Evolutionary conservation across 2,797 vertebrate genomes (phyloP), one percentile per base, ranked within the genome.

Genomic region (Acanthornis magna): DNA sequence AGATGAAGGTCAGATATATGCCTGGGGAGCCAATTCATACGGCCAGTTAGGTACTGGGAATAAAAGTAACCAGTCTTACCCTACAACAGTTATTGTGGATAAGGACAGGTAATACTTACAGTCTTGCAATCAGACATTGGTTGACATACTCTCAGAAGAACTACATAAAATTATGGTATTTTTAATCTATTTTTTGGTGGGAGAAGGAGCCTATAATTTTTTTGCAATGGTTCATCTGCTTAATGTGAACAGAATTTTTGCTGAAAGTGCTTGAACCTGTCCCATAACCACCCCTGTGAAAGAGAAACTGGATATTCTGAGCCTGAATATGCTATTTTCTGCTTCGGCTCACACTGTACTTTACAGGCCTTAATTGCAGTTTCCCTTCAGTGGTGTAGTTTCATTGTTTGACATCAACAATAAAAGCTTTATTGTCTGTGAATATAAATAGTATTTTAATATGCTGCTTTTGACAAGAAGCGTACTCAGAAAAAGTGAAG

Each of bases 11-110:
- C 98, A 98, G 84, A 97, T 99, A 95, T 99, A 99, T 85, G 98
- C 99, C 78, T 99, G 99, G 99, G 99, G 99, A 42, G 99, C 99
- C 93, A 99, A 99, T 98, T 99, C 99, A 1, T 99, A 99, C 3
- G 99, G 99, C 68, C 99, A 99, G 96, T 96, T 99, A 96, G 99
- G 99, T 93, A 99, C 98, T 26, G 99, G 99, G 84, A 99, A 99
- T 97, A 99, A 99, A 98, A 99, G 98, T 96, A 99, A 99, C 97
- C 99, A 99, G 95, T 98, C 98, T 48, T 98, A 98, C 55, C 99
- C 99, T 91, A 98, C 98, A 22, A 98, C 98, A 90, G 98, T 99
- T 89, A 96, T 94, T 97, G 98, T 99, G 96, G 99, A 99, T 93
- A 99, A 99, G 94, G 99, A 99, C 97, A 99, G 99, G 99, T 99